Evolutionary conservation across 64 coral and sea anemone genomes (phyloP).

Genomic region (Trachythela sp.): DNA sequence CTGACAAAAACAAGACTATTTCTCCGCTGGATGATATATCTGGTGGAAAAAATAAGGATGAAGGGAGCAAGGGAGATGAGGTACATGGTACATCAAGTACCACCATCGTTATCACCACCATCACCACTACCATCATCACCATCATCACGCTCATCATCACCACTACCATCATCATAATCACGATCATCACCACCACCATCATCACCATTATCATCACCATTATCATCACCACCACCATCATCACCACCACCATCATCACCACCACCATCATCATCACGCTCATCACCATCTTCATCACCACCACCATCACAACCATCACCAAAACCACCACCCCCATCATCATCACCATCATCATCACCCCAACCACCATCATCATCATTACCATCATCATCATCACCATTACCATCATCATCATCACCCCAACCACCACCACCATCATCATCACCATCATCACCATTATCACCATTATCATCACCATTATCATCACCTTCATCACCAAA

Average conservation of each 20-base stretch:
- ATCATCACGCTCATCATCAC: not conserved
- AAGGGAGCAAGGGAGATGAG: not conserved
- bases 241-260: not conserved
- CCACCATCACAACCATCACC: not conserved
- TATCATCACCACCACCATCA: not conserved
- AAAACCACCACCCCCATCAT: too few species aligned
- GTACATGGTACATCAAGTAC: not conserved
- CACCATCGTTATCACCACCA: not conserved
- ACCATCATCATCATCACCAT: not conserved
- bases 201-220: not conserved
- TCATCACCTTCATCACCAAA: not conserved
- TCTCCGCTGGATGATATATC: conserved; percentile 55
- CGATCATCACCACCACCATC: not conserved
- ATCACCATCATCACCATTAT: not conserved
- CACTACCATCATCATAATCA: not conserved
- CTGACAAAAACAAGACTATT: conserved; percentile 53
- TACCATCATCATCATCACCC: not conserved
- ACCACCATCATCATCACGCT: not conserved
- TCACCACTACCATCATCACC: too few species aligned
- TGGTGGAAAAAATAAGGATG: conserved; percentile 20
- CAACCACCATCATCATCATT: not conserved
- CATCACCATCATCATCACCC: not conserved
- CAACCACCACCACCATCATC: not conserved
- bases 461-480: not conserved
- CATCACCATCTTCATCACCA: not conserved